A percentile compares a stretch with the other conserved stretches of the same genome.
Conservation (phyloP, 1,140 invertebrate genomes). For the Phenacoccus solenopsis region DNA sequence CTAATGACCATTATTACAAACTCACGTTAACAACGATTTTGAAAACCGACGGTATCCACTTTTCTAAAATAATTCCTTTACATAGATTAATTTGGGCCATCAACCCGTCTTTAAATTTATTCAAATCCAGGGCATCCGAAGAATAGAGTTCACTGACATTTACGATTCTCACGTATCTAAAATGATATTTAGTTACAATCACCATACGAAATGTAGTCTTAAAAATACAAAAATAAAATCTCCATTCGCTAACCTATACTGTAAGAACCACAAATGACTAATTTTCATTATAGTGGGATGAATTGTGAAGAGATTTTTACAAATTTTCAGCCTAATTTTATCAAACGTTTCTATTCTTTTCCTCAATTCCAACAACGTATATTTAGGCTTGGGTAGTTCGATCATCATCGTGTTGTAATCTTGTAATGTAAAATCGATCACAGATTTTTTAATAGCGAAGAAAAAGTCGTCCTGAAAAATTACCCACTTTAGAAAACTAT, state of each 20-base stretch:
- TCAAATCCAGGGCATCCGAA: not conserved
- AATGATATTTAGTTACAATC: not conserved
- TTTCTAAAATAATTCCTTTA: not conserved
- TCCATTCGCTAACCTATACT: not conserved
- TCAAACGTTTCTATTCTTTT: not conserved
- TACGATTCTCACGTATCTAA: not conserved
- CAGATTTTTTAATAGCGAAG: slow-evolving; percentile 72
- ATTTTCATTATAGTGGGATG: not conserved
- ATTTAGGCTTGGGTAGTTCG: slow-evolving; percentile 24
- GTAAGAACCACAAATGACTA: not conserved
- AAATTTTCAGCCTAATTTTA: not conserved
- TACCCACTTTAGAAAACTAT: too few species aligned
- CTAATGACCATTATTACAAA: not conserved
- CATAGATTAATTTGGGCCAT: not conserved
- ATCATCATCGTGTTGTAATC: slow-evolving; percentile 44
- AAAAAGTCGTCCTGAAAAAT: slow-evolving; percentile 55
- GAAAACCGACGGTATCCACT: slow-evolving; percentile 4
- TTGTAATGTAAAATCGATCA: slow-evolving; percentile 74
- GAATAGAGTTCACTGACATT: not conserved
- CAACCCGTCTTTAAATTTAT: not conserved
- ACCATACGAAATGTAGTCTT: not conserved
- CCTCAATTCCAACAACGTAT: not conserved
- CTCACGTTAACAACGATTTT: not conserved
- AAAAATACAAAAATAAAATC: not conserved
- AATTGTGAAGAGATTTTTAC: not conserved